Evolutionary conservation across 2,888 invertebrate genomes (phyloP).

Genomic region (Lithophane ornitopus): DNA sequence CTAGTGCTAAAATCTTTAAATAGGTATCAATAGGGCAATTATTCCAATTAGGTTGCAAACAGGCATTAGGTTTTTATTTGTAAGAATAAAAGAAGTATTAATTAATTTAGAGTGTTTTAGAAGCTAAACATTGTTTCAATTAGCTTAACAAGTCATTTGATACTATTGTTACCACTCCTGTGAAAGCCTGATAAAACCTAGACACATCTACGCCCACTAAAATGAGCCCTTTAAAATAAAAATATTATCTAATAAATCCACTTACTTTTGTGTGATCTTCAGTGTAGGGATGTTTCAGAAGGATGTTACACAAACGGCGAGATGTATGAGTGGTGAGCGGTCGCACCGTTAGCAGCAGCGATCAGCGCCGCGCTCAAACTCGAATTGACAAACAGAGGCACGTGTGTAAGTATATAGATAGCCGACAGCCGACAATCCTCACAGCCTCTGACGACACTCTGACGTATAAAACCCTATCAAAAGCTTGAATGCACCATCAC

Average conservation of each 20-base stretch:
- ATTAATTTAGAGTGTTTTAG: neutral
- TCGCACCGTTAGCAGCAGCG: conserved; percentile 72
- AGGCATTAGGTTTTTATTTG: neutral
- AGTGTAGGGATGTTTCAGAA: conserved; percentile 23
- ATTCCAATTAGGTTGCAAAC: neutral
- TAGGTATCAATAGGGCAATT: neutral
- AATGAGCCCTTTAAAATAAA: neutral
- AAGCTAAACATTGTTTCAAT: neutral
- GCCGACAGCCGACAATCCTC: conserved; percentile 57
- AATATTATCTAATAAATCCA: conserved; percentile 9
- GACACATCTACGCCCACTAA: neutral
- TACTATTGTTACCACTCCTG: conserved; percentile 3
- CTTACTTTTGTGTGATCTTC: conserved; percentile 62
- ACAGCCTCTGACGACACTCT: conserved; percentile 66
- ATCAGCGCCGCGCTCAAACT: conserved; percentile 77
- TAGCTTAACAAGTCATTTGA: neutral
- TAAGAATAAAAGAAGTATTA: neutral
- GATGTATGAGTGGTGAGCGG: conserved; percentile 54
- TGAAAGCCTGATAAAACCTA: neutral
- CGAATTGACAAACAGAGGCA: conserved; percentile 73
- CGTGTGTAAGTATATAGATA: conserved; percentile 70
- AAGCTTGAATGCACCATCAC: conserved; percentile 62
- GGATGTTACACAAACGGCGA: conserved; percentile 72
- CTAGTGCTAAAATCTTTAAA: neutral
- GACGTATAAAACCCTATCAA: conserved; percentile 65